Base-by-base conservation (phyloP, 2,888 invertebrate species). In the Falcaria lacertinaria region DNA sequence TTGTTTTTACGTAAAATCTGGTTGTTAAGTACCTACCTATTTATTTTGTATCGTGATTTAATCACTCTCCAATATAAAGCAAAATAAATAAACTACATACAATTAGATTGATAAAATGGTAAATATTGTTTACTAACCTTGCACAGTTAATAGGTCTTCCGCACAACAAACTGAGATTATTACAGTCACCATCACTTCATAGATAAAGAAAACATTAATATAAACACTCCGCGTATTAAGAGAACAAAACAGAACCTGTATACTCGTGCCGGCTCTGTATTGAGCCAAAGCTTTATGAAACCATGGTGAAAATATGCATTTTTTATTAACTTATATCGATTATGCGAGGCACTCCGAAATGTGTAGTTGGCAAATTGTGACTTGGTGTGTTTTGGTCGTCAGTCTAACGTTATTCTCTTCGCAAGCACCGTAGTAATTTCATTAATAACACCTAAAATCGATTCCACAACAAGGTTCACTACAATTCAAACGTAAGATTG, bases 381-480 rank as follows among this genome's bases (percentile, higher is more conserved):
- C 54, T 54, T 65, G 57, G 51, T 53, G 49, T 75, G 49, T 75
- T 70, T 73, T 61, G 69, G 70, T 75, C 77, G 67, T 58, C 62
- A 69, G 69, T 61, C 66, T 69, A 71, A 74, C 69, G 74, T 75
- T 79, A 83, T 80, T 78, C 85, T 78, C 85, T 78, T 75, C 74
- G 71, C 79, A 69, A 84, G 77, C 82, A 85, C 82, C 77, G 83
- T 73, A 64, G 77, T 86, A 83, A 87, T 87, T 87, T 87, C 84
- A 87, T 85, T 88, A 87, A 88, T 88, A 88, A 86, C 86, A 86
- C 79, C 82, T 85, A 86, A 88, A 87, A 88, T 88, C 88, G 88
- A 88, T 88, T 70, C 70, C 76, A 85, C 85, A 80, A 76, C 79
- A 82, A 74, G 72, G 80, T 78, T 78, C 80, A 79, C 80, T 81